Evolutionary conservation across 2,113 vertebrate genomes (phyloP).

Genomic region (Hypocryptadius cinnamomeus): DNA sequence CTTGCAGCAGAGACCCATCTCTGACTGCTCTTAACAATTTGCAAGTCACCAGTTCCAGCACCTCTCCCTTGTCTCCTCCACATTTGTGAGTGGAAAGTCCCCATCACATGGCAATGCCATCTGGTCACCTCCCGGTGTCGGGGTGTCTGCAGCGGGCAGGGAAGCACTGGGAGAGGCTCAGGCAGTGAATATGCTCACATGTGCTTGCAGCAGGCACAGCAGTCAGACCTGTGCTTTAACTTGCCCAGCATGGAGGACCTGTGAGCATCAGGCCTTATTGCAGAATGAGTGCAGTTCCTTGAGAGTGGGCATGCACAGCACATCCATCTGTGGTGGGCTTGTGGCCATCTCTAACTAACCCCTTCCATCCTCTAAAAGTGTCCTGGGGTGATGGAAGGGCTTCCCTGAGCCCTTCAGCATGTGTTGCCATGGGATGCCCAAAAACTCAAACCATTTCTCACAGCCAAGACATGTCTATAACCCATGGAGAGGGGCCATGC

Average conservation of each 20-base stretch:
- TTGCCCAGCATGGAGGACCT: background rate
- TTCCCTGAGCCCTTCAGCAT: background rate
- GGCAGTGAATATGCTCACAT: background rate
- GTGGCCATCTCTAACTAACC: background rate
- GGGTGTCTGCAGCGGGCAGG: background rate
- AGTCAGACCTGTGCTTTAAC: background rate
- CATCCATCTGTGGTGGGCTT: background rate
- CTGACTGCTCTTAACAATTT: background rate
- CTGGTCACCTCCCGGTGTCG: background rate
- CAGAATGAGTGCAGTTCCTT: rapidly evolving
- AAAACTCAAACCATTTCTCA: background rate
- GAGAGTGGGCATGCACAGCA: background rate
- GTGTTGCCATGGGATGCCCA: background rate
- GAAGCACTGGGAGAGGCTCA: background rate
- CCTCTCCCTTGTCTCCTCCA: background rate
- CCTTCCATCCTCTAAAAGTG: background rate
- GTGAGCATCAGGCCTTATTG: rapidly evolving
- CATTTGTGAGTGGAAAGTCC: background rate
- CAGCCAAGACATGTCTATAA: background rate
- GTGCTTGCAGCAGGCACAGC: background rate
- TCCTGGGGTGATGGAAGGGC: background rate
- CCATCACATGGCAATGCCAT: background rate
- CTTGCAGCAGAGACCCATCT: background rate
- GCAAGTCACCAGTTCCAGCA: background rate
- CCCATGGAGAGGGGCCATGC: rapidly evolving